These are phyloP conservation scores for Vultur gryphus DNA, from an alignment of 2,797 vertebrate genomes.

Conservation along the genomic window DNA sequence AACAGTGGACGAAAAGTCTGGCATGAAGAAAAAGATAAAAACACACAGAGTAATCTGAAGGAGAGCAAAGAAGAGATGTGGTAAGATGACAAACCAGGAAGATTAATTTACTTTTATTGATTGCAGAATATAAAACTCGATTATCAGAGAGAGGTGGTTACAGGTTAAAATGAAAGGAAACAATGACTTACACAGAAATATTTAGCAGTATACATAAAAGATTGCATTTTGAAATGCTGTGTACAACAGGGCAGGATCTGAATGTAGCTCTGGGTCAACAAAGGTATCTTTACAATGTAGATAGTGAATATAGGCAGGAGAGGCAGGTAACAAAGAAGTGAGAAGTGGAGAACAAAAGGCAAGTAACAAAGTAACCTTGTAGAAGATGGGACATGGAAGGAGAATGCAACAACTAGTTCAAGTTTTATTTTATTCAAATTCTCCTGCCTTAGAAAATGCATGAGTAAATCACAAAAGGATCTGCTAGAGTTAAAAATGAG, in stretches of 20 bases:
- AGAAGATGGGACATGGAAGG: neutral
- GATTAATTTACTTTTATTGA: neutral
- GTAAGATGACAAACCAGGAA: neutral
- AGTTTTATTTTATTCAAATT: neutral
- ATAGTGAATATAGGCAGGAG: neutral
- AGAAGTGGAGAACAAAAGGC: neutral
- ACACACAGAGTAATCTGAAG: neutral
- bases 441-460: neutral
- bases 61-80: neutral
- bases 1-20: neutral
- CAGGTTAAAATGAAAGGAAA: neutral
- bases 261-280: neutral
- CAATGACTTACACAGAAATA: neutral
- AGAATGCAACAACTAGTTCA: neutral
- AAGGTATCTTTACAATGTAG: neutral
- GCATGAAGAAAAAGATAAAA: neutral
- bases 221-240: neutral
- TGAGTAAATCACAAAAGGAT: neutral
- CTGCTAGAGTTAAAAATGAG: neutral
- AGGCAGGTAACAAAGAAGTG: neutral
- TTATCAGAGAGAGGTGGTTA: neutral
- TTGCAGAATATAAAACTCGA: neutral
- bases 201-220: neutral
- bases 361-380: neutral
- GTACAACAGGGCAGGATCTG: neutral